A percentile compares a stretch with the other conserved stretches of the same genome.
These are phyloP conservation scores for Leucoptera coffeella DNA, from an alignment of 2,888 invertebrate genomes.

Conservation along the genomic window DNA sequence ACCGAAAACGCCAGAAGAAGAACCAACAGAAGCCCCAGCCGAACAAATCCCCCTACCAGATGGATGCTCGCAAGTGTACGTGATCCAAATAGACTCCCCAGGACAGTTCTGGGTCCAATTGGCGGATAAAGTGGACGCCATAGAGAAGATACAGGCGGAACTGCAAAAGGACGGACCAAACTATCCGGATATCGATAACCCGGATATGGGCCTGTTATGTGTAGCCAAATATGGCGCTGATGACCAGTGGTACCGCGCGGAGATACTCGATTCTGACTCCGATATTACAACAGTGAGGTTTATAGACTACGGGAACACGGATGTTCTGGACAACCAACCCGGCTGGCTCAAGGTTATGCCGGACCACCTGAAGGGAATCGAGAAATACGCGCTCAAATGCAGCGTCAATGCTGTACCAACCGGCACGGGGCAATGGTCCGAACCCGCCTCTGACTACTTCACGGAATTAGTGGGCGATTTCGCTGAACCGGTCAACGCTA, in stretches of 20 bases:
- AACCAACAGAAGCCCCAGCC: constrained; percentile 9
- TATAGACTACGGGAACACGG: constrained; percentile 74
- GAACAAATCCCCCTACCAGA: constrained; percentile 24
- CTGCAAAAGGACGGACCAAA: constrained; percentile 53
- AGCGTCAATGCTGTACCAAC: constrained; percentile 63
- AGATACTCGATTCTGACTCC: constrained; percentile 71
- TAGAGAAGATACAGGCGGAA: constrained; percentile 57
- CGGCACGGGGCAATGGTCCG: constrained; percentile 60
- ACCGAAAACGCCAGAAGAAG: constrained; percentile 15
- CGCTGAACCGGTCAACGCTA: constrained; percentile 37
- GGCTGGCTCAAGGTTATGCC: constrained; percentile 58
- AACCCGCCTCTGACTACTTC: constrained; percentile 54
- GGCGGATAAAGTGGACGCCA: constrained; percentile 43
- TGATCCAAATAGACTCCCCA: constrained; percentile 70
- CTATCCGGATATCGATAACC: constrained; percentile 47
- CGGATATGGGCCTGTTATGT: constrained; percentile 59
- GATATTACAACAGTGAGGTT: constrained; percentile 73
- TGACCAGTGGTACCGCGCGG: constrained; percentile 88
- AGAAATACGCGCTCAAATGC: constrained; percentile 56
- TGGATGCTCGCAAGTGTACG: constrained; percentile 42
- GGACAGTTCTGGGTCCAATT: constrained; percentile 71
- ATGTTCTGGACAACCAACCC: constrained; percentile 60
- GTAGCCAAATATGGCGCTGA: constrained; percentile 78
- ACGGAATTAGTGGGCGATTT: constrained; percentile 41
- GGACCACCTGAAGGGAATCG: constrained; percentile 46